Conservation (phyloP, 1,140 invertebrate genomes). For the Trichonephila clavipes region DNA sequence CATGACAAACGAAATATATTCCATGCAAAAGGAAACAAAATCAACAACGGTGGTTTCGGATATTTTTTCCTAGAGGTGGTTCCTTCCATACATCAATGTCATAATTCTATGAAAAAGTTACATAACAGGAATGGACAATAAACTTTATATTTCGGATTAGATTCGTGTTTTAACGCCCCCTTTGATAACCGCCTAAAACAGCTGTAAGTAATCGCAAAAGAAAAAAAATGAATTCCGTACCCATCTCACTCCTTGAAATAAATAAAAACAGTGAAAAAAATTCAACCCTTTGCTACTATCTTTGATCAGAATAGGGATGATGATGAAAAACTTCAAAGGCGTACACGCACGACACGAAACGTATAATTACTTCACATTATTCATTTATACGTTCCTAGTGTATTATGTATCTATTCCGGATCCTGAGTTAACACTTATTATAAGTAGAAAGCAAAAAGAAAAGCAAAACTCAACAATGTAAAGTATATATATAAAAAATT, state of each 20-base stretch:
- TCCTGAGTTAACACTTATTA: background rate
- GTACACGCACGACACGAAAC: background rate
- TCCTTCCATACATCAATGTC: too few relatives aligned
- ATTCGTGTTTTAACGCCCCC: too few relatives aligned
- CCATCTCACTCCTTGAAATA: background rate
- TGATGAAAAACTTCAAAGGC: background rate
- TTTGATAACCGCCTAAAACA: background rate
- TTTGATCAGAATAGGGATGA: background rate
- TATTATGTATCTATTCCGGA: slow-evolving; percentile 64
- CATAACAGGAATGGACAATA: too few relatives aligned
- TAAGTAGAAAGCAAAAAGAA: background rate
- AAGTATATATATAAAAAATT: slow-evolving; percentile 37
- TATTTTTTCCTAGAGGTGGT: too few relatives aligned
- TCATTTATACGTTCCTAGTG: background rate
- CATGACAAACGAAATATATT: too few relatives aligned
- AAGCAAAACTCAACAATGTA: slow-evolving; percentile 28
- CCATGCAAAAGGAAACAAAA: too few relatives aligned
- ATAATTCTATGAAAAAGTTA: too few relatives aligned
- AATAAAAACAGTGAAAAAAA: background rate
- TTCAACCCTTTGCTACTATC: background rate
- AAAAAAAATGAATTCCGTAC: background rate
- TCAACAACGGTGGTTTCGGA: too few relatives aligned
- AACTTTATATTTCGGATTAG: too few relatives aligned
- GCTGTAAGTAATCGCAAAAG: background rate
- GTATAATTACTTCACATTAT: slow-evolving; percentile 28